Conservation (phyloP, 92 coral and sea anemone species). For the Palythoa caribaeorum region DNA sequence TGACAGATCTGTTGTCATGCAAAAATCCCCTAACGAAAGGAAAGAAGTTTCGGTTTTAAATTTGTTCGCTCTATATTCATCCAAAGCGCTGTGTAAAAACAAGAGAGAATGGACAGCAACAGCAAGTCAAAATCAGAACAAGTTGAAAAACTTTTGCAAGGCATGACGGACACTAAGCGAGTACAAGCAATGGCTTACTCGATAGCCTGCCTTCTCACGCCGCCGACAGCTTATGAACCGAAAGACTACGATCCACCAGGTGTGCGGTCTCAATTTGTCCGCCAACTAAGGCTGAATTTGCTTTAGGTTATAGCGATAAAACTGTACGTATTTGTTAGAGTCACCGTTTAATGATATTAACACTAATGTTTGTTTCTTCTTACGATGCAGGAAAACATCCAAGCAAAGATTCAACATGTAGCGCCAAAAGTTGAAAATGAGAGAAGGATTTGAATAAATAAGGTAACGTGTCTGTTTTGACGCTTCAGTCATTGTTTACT, state of each 20-base stretch:
- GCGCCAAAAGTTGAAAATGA: not conserved
- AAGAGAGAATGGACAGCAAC: constrained; percentile 4
- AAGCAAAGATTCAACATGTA: not conserved
- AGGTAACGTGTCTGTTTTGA: not conserved
- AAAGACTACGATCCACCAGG: constrained; percentile 19
- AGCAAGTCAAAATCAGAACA: constrained; percentile 4
- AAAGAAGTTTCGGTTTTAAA: not conserved
- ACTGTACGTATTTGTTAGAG: not conserved
- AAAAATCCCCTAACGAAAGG: not conserved
- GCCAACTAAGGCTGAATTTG: not conserved
- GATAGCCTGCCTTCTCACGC: constrained; percentile 22
- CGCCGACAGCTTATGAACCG: constrained; percentile 21
- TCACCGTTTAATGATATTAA: not conserved
- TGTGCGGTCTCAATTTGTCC: not conserved
- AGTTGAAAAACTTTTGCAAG: constrained; percentile 21
- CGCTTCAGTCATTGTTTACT: not conserved
- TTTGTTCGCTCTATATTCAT: not conserved
- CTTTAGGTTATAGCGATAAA: not conserved
- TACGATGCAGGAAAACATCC: not conserved
- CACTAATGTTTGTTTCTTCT: not conserved
- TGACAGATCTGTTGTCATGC: not conserved
- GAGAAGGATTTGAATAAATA: not conserved
- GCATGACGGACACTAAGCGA: constrained; percentile 29
- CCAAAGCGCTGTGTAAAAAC: not conserved
- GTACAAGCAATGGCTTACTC: constrained; percentile 13